These are phyloP conservation scores for Beroe forskalii DNA, from an alignment of 37 sponge, comb jelly and placozoan species.

Conservation along the genomic window DNA sequence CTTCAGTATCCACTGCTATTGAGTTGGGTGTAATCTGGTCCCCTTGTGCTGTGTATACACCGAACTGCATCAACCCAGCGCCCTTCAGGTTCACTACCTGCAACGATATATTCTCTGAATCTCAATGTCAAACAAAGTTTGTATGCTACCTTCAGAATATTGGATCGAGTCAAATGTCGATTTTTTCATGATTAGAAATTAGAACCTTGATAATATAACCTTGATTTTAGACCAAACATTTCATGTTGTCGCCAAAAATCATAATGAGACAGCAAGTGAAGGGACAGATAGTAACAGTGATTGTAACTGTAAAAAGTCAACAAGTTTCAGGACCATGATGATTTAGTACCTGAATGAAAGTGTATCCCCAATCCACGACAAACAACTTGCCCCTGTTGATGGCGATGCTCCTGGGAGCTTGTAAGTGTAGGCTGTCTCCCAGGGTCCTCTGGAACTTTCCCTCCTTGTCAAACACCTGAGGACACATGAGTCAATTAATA, in stretches of 20 bases:
- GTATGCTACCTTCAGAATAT: too few relatives aligned
- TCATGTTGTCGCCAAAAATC: too few relatives aligned
- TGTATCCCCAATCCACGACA: slow-evolving; percentile 63
- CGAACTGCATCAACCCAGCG: slow-evolving; percentile 45
- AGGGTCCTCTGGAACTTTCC: not conserved
- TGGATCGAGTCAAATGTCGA: not conserved
- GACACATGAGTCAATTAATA: too few relatives aligned
- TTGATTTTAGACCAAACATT: too few relatives aligned
- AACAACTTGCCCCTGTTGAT: slow-evolving; percentile 46
- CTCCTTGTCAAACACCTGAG: slow-evolving; percentile 53
- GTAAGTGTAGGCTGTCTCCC: not conserved
- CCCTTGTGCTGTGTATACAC: slow-evolving; percentile 43
- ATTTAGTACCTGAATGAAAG: slow-evolving; percentile 52
- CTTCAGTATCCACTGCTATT: slow-evolving; percentile 8
- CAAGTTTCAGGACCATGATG: too few relatives aligned
- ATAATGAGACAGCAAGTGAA: too few relatives aligned
- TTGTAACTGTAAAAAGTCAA: too few relatives aligned
- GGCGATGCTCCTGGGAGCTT: slow-evolving; percentile 27
- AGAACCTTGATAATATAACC: too few relatives aligned
- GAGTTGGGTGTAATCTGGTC: slow-evolving; percentile 62
- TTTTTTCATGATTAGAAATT: not conserved
- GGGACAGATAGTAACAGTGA: too few relatives aligned
- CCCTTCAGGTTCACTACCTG: slow-evolving; percentile 58
- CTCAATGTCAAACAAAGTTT: too few relatives aligned
- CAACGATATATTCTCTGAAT: too few relatives aligned